Base-by-base conservation (phyloP, 2,888 invertebrate genomes). In the Rosalia funebris region DNA sequence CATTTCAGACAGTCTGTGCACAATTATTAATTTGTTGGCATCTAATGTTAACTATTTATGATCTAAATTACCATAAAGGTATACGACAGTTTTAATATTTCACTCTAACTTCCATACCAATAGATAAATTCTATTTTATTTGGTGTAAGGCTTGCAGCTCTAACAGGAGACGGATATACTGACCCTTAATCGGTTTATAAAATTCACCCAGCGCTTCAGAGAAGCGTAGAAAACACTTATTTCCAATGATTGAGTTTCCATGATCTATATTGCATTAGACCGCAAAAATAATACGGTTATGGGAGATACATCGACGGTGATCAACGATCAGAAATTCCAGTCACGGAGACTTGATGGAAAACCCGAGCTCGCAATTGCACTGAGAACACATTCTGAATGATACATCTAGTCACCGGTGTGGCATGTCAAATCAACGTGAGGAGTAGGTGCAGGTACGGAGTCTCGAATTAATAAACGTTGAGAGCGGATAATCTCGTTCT, bases 361-460 rank as follows among this genome's bases (percentile, higher is more conserved):
- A 58, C 65, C 65, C 63, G 62, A 59, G 60, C 60, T 44, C 53
- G 63, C 62, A 65, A 65, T 65, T 65, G 65, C 65, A 63, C 42
- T 57, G 62, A 60, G 63, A 65, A 59, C 64, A 65, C 65, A 70
- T 66, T 70, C 58, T 56, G 66, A 66, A 68, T 68, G 68, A 68
- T 66, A 64, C 60, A 66, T 69, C 63, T 66, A 66, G 64, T 69
- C 61, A 52, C 55, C 60, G 53, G 69, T 66, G 65, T 68, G 67
- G 69, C 68, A 68, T 71, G 63, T 69, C 63, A 65, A 69, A 69
- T 65, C 62, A 56, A 46, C 52, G 20, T 34, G 25, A 52, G 31
- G 14, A 60, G 48, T 42, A 41, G 32, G 47, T 53, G 25, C 52
- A 61, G 47, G 31, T 45, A 41, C 53, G 42, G 37, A 45, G 57